phyloP scores from a whole-genome alignment of 2,797 vertebrate species.

The Acridotheres tristis region DNA sequence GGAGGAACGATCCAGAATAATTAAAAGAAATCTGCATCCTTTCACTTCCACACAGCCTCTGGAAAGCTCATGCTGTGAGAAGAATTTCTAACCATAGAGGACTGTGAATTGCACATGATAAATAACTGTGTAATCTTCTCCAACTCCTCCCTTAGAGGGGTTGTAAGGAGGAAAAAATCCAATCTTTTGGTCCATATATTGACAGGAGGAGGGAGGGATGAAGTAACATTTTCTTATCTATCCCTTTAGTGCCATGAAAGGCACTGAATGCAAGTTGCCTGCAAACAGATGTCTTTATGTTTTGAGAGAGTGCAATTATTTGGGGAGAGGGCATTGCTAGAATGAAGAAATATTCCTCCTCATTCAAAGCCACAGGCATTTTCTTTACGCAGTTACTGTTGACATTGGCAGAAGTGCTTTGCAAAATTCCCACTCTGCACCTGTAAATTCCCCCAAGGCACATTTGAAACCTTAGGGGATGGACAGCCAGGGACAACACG shows the following conservation, averaged over 20 bases:
- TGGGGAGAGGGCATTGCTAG: background rate
- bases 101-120: background rate
- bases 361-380: conserved; percentile 46
- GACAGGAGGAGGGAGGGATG: background rate
- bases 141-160: background rate
- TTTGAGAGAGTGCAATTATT: background rate
- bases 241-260: background rate
- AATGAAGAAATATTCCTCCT: background rate
- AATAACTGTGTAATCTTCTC: conserved; percentile 21
- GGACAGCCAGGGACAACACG: background rate
- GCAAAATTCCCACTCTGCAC: conserved; percentile 12
- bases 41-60: background rate
- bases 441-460: conserved; percentile 9
- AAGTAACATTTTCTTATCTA: background rate
- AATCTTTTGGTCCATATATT: background rate
- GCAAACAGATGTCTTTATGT: background rate
- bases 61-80: background rate
- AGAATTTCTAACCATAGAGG: background rate
- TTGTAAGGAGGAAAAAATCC: background rate
- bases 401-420: background rate
- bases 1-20: background rate
- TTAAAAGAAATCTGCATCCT: conserved; percentile 6
- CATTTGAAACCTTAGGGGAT: background rate
- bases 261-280: background rate
- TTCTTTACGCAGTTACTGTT: conserved; percentile 12